Percentiles rank a stretch among this genome's conserved stretches.
These are phyloP conservation scores for Anastrepha obliqua DNA, from an alignment of 1,140 invertebrate species.

Conservation along the genomic window DNA sequence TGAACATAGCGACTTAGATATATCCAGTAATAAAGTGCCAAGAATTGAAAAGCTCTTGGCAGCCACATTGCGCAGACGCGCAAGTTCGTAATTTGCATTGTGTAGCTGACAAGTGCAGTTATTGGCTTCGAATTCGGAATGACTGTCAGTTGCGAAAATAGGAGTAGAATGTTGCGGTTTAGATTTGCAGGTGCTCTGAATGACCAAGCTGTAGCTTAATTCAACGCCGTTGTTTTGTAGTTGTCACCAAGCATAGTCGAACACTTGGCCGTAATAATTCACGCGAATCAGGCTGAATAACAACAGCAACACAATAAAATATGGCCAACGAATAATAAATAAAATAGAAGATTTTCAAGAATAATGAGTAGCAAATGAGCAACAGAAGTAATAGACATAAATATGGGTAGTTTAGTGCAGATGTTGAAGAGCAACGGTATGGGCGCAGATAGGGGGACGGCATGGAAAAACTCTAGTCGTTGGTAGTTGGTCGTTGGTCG, in stretches of 20 bases:
- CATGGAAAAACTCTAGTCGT: not conserved
- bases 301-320: conserved; percentile 39
- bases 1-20: too few relatives aligned
- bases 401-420: conserved; percentile 18
- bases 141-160: not conserved
- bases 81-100: conserved; percentile 48
- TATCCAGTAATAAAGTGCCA: not conserved
- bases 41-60: too few relatives aligned
- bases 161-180: not conserved
- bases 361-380: conserved; percentile 30
- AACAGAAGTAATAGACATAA: not conserved
- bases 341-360: conserved; percentile 16
- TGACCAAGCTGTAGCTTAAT: not conserved
- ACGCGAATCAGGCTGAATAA: conserved; percentile 6
- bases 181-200: conserved; percentile 12
- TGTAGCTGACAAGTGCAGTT: conserved; percentile 28
- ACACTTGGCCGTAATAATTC: conserved; percentile 42
- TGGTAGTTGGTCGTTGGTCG: too few relatives aligned
- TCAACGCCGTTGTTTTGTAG: not conserved
- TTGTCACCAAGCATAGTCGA: conserved; percentile 23
- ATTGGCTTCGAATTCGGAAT: not conserved
- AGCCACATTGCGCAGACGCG: conserved; percentile 13
- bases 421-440: not conserved
- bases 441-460: not conserved
- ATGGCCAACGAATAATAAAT: conserved; percentile 26